phyloP scores from a whole-genome alignment of 2,888 invertebrate genomes.

The Mythimna impura region DNA sequence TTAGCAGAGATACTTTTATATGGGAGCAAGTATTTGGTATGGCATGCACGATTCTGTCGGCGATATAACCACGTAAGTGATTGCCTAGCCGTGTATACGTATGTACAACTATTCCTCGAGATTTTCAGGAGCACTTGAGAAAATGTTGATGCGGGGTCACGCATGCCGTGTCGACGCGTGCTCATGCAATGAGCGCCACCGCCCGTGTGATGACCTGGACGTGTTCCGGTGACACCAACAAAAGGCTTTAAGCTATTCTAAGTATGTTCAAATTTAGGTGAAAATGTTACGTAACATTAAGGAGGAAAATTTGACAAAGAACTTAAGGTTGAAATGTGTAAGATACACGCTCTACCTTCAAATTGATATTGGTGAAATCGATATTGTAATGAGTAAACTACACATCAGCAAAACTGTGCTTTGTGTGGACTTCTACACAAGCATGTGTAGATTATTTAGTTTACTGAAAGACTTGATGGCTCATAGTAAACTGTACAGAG shows the following conservation, averaged over 20 bases:
- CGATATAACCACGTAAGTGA: constrained; percentile 64
- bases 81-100: constrained; percentile 57
- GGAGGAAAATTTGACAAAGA: constrained; percentile 1
- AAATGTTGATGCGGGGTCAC: constrained; percentile 80
- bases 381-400: background rate
- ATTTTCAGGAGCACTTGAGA: constrained; percentile 71
- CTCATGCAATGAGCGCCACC: constrained; percentile 65
- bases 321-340: background rate
- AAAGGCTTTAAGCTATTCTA: constrained; percentile 21
- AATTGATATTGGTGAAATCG: background rate
- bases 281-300: background rate
- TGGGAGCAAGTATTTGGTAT: constrained; percentile 47
- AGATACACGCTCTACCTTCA: background rate
- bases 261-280: constrained; percentile 8
- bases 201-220: constrained; percentile 74
- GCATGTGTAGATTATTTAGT: constrained; percentile 54
- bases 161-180: constrained; percentile 74
- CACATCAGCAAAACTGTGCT: background rate
- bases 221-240: constrained; percentile 60
- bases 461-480: constrained; percentile 52
- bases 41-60: constrained; percentile 57
- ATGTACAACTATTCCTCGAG: constrained; percentile 55
- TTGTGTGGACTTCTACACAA: constrained; percentile 20
- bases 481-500: constrained; percentile 51
- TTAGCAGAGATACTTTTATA: constrained; percentile 49